phyloP scores from a whole-genome alignment of 2,113 vertebrate species.

The Hemicordylus capensis region DNA sequence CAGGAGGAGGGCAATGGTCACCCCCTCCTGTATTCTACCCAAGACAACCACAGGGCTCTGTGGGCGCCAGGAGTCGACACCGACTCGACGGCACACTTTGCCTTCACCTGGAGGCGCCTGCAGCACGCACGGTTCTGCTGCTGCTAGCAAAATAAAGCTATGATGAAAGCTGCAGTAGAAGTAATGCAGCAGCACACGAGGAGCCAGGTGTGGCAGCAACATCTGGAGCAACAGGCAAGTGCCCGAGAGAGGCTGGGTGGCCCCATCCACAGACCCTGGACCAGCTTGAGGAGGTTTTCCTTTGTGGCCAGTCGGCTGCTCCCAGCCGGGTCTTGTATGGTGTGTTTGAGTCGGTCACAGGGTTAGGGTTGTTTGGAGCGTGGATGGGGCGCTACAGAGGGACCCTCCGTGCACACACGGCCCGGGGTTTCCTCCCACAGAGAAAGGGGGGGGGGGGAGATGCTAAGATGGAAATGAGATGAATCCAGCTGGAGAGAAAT shows the following conservation, averaged over 20 bases:
- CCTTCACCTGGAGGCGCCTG: too few relatives aligned
- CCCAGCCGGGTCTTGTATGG: not conserved
- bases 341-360: too few relatives aligned
- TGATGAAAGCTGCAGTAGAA: not conserved
- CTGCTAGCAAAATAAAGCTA: not conserved
- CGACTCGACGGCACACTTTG: too few relatives aligned
- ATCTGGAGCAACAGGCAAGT: not conserved
- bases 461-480: not conserved
- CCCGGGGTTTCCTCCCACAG: not conserved
- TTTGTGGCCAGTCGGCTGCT: rapidly evolving
- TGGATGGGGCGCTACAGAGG: not conserved
- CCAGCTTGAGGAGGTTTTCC: not conserved
- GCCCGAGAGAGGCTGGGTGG: rapidly evolving
- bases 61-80: too few relatives aligned
- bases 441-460: not conserved
- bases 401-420: too few relatives aligned
- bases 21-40: too few relatives aligned
- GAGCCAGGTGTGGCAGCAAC: not conserved
- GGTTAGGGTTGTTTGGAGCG: not conserved
- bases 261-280: not conserved
- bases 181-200: not conserved
- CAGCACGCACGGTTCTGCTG: too few relatives aligned
- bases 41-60: too few relatives aligned
- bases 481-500: not conserved
- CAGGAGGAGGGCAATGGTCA: too few relatives aligned